A percentile compares a stretch with the other conserved stretches of the same genome.
Evolutionary conservation across 2,888 invertebrate species (phyloP).

Genomic region (Leptinotarsa tumamoca): DNA sequence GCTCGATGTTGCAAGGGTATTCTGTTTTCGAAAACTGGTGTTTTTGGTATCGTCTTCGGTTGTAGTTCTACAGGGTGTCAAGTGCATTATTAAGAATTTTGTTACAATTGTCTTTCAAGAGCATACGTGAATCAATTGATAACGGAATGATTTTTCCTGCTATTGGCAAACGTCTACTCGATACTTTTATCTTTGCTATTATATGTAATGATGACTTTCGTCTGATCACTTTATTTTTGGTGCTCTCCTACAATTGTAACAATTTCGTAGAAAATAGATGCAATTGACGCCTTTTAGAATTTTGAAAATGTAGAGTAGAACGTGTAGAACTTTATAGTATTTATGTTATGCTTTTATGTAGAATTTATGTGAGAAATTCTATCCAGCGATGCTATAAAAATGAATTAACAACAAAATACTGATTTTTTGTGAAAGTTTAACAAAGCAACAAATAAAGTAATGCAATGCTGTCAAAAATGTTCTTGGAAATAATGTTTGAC

Average conservation of each 20-base stretch:
- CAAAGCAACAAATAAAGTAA: no score
- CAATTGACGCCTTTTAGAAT: conserved; percentile 22
- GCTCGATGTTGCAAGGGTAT: background rate
- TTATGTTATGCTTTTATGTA: background rate
- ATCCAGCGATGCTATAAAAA: no score
- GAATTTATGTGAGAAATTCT: no score
- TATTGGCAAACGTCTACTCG: no score
- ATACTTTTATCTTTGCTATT: background rate
- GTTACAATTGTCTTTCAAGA: background rate
- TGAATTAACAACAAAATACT: no score
- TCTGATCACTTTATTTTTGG: background rate
- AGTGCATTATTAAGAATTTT: conserved; percentile 24
- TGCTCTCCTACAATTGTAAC: conserved; percentile 1
- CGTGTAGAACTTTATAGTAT: background rate
- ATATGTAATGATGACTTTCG: background rate
- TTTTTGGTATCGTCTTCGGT: background rate
- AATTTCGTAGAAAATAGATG: conserved; percentile 14
- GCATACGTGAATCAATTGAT: no score
- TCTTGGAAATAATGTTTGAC: no score
- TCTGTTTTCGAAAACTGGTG: background rate
- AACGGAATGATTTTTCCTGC: no score
- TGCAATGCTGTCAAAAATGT: no score
- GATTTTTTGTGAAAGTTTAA: no score
- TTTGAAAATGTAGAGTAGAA: background rate
- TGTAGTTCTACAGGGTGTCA: conserved; percentile 26